These are phyloP conservation scores for Cataglyphis altisquamis DNA, from an alignment of 2,888 invertebrate genomes.

Conservation along the genomic window DNA sequence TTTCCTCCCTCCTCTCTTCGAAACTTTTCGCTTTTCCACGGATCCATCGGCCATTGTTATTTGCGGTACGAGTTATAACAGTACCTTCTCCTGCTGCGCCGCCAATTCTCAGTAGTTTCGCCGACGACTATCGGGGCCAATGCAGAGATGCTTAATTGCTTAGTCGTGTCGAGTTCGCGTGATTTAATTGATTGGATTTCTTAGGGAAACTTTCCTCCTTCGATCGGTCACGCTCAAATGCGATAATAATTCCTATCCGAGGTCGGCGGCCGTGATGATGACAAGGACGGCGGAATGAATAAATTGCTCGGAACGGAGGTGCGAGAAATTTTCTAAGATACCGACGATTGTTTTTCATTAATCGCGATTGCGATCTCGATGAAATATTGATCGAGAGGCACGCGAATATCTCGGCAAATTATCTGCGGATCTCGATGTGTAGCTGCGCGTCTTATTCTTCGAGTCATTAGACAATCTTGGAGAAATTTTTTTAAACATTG, in stretches of 20 bases:
- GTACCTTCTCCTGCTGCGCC: background rate
- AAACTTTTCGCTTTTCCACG: conserved; percentile 39
- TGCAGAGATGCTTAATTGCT: conserved; percentile 66
- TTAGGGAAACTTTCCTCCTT: conserved; percentile 63
- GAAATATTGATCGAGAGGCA: background rate
- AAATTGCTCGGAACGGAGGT: conserved; percentile 52
- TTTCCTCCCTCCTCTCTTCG: background rate
- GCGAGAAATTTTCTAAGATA: conserved; percentile 37
- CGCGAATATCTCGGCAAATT: background rate
- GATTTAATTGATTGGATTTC: conserved; percentile 72
- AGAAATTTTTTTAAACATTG: background rate
- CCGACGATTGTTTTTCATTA: conserved; percentile 35
- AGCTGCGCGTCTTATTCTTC: background rate
- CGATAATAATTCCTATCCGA: conserved; percentile 59
- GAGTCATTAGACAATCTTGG: background rate
- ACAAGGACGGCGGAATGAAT: conserved; percentile 58
- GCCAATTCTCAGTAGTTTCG: conserved; percentile 29
- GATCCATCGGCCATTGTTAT: conserved; percentile 53
- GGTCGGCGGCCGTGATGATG: conserved; percentile 28
- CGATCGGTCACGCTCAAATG: conserved; percentile 56
- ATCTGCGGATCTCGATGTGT: background rate
- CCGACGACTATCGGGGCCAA: conserved; percentile 35
- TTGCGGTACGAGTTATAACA: conserved; percentile 50
- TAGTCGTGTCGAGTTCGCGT: conserved; percentile 69
- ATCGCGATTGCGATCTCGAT: background rate